Percentiles rank a stretch among this genome's conserved stretches.
Conservation (phyloP, 2,888 invertebrate species). For the Poecilobothrus nobilitatus region DNA sequence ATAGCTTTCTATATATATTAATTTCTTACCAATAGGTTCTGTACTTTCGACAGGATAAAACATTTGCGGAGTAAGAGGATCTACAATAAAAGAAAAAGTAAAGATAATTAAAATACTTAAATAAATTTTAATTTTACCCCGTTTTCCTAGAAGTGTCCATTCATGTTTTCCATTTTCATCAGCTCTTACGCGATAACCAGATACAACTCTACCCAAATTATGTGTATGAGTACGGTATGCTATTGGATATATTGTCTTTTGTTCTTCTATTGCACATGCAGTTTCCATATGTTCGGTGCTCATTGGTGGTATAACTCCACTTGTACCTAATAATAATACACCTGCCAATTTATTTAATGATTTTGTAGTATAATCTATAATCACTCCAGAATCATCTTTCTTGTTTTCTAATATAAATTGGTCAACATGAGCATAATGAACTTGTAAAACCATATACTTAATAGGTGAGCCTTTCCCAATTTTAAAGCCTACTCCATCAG, state of each 20-base stretch:
- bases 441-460: constrained; percentile 86
- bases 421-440: constrained; percentile 68
- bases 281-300: constrained; percentile 80
- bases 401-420: constrained; percentile 58
- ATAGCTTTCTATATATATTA: too few species aligned
- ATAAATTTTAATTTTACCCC: constrained; percentile 29
- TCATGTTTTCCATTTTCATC: constrained; percentile 51
- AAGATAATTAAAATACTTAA: background rate
- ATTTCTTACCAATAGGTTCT: constrained; percentile 47
- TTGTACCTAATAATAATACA: constrained; percentile 80
- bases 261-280: constrained; percentile 69
- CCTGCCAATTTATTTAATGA: constrained; percentile 83
- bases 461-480: constrained; percentile 76
- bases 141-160: constrained; percentile 79
- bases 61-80: constrained; percentile 88
- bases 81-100: constrained; percentile 23
- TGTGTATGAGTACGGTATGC: constrained; percentile 95
- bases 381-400: constrained; percentile 77
- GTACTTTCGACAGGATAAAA: constrained; percentile 72
- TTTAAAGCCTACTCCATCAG: constrained; percentile 84
- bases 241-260: constrained; percentile 85
- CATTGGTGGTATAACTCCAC: constrained; percentile 66
- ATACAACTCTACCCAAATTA: constrained; percentile 71
- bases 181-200: constrained; percentile 67
- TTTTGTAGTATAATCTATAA: constrained; percentile 65